Evolutionary conservation across 1,140 invertebrate genomes (phyloP), one percentile per base, ranked within the genome.

Genomic region (Apis cerana): DNA sequence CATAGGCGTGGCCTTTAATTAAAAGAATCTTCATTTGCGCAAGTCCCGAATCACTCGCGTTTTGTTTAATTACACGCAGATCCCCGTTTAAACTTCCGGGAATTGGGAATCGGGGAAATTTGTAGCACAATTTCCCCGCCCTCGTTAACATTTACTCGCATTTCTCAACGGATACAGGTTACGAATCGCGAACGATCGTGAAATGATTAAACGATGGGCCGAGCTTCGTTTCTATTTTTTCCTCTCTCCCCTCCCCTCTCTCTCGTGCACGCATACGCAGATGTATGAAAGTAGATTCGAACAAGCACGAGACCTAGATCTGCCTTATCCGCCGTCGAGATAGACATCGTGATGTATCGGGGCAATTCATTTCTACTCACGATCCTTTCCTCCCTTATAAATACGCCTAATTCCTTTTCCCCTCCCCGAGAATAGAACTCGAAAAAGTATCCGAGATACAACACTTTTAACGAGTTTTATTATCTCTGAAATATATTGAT

Each of bases 141-240:
- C 80, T 88, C 81, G 74, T 89, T 86, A 89, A 89, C 81, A 83
- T 89, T 89, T 79, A 89, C 86, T 81, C 88, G 84, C 75, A 69
- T 89, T 67, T 27, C 23, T 27, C 58, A 12, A 33, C 17, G 27
- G 10, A 12, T 7, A 68, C 52, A 48, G 62, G 52, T 21, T 9
- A 33, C 8, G 21, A 61, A 69, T 59, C 61, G 48, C 23, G 59
- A 72, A 64, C 62, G 79, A 52, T 78, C 50, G 27, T 71, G 61
- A 74, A 54, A 48, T 48, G 65, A 48, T 64, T 64, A 33, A 27
- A 27, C 2, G 13, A 68, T 75, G 74, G 80, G 67, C 58, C 75
- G 74, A 86, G 64, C 82, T 85, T 84, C 2, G 76, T 67, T 84
- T 84, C 84, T 65, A 70, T 77, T 65, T 58, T 74, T 65, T 52